These are phyloP conservation scores for Melipona quadrifasciata DNA, from an alignment of 1,140 invertebrate species.

Conservation along the genomic window DNA sequence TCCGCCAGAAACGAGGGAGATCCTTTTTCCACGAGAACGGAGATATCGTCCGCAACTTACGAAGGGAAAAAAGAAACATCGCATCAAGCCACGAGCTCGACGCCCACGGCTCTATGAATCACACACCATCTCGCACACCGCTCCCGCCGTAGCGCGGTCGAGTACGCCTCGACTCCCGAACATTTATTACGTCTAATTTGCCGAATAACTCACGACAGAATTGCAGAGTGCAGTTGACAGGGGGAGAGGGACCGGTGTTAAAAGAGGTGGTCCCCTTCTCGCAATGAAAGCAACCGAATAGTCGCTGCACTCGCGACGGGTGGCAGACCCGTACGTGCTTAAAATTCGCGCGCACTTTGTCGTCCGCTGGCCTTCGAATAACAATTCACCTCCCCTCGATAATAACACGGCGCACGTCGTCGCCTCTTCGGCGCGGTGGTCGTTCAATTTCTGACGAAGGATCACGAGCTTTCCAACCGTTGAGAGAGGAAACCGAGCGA, in stretches of 20 bases:
- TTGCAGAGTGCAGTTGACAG: slow-evolving; percentile 59
- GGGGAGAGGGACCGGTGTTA: slow-evolving; percentile 36
- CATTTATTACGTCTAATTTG: slow-evolving; percentile 63
- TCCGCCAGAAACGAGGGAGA: neutral
- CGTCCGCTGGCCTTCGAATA: neutral
- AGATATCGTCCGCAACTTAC: neutral
- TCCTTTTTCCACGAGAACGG: slow-evolving; percentile 6
- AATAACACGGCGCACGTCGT: neutral
- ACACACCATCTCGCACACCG: neutral
- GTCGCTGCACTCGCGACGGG: slow-evolving; percentile 54
- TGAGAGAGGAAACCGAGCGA: neutral
- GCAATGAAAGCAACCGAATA: slow-evolving; percentile 46
- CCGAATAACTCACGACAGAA: slow-evolving; percentile 56
- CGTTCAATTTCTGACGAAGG: neutral
- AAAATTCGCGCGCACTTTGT: slow-evolving; percentile 25
- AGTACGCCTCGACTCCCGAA: slow-evolving; percentile 27
- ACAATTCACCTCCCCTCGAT: slow-evolving; percentile 26
- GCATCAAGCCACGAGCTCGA: neutral
- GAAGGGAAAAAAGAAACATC: neutral
- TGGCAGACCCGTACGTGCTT: slow-evolving; percentile 26
- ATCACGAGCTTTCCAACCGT: neutral
- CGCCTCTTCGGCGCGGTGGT: neutral
- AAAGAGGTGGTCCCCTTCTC: slow-evolving; percentile 39
- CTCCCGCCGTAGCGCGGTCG: neutral
- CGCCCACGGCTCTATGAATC: neutral